Evolutionary conservation across 2,113 vertebrate genomes (phyloP).

Genomic region (Otus sunia): DNA sequence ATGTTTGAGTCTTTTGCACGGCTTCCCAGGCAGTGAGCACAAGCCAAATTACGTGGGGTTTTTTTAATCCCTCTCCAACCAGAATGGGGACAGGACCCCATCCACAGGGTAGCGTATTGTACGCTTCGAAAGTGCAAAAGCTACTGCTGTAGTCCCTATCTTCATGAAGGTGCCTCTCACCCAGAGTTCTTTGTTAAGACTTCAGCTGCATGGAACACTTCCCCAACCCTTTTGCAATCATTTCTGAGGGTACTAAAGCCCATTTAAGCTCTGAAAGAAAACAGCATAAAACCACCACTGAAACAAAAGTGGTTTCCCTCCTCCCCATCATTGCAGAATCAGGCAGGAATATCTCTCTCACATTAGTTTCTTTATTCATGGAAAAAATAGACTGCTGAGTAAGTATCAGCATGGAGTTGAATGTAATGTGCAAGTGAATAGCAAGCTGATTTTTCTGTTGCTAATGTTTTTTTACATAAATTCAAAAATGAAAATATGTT

Average conservation of each 20-base stretch:
- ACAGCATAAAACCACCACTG: neutral
- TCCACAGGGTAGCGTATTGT: no score
- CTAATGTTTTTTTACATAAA: neutral
- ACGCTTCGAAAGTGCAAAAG: neutral
- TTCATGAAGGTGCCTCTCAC: neutral
- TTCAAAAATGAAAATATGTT: neutral
- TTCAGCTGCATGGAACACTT: neutral
- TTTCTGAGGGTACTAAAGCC: neutral
- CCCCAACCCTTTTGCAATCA: neutral
- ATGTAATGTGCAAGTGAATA: neutral
- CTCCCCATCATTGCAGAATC: neutral
- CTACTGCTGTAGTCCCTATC: neutral
- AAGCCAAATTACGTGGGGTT: rapidly evolving
- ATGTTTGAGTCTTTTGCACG: neutral
- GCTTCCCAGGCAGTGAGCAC: neutral
- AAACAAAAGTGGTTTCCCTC: neutral
- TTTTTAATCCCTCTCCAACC: neutral
- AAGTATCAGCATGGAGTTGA: neutral
- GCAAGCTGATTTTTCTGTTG: neutral
- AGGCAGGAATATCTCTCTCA: neutral
- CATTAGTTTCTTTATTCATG: neutral
- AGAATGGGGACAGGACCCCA: neutral
- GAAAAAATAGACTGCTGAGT: slow-evolving; percentile 8
- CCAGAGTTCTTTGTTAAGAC: neutral
- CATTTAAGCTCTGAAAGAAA: neutral